A percentile compares a stretch with the other conserved stretches of the same genome.
These are phyloP conservation scores for Pseudachorutes palmiensis DNA, from an alignment of 1,140 invertebrate species.

Conservation along the genomic window DNA sequence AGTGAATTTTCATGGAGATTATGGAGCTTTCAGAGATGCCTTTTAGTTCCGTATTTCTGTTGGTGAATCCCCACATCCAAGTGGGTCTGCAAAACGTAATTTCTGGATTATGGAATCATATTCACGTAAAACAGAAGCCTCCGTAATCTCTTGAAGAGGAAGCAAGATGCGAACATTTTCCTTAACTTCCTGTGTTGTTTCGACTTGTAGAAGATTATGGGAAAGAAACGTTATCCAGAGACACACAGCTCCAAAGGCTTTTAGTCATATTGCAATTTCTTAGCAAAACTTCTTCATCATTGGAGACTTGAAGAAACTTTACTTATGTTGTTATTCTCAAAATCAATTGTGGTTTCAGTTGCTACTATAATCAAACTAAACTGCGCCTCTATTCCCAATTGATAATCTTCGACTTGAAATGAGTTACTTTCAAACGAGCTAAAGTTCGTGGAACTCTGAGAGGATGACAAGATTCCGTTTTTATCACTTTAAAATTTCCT, in stretches of 20 bases:
- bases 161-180: background rate
- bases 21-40: no score
- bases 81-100: no score
- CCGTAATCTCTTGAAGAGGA: background rate
- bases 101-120: no score
- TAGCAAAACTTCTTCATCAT: no score
- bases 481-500: slow-evolving; percentile 10
- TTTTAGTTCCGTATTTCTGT: no score
- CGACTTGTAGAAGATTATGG: background rate
- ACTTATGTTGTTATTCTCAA: background rate
- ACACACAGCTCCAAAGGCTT: background rate
- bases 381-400: no score
- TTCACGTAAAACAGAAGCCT: no score
- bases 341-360: background rate
- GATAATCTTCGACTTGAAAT: background rate
- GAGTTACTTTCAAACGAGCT: background rate
- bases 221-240: slow-evolving; percentile 3
- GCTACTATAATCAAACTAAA: no score
- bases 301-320: no score
- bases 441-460: slow-evolving; percentile 9
- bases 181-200: background rate
- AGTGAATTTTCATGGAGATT: background rate
- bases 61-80: no score
- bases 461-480: background rate
- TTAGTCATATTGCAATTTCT: no score